These are phyloP conservation scores for Gasterosteus aculeatus DNA, from an alignment of 2,113 vertebrate species.

Conservation along the genomic window DNA sequence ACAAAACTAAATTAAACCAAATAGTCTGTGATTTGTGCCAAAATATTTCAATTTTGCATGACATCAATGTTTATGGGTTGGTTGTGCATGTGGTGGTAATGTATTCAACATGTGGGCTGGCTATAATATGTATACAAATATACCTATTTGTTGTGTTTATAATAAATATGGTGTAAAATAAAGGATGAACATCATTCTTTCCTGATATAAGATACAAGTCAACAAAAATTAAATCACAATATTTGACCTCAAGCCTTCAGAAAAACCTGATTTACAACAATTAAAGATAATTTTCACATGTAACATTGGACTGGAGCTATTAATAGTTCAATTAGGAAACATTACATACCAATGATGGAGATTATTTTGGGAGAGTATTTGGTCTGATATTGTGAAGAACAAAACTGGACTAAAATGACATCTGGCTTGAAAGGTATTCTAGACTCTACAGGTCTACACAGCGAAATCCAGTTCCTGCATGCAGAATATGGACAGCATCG, in stretches of 20 bases:
- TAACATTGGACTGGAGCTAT: background rate
- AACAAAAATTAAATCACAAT: background rate
- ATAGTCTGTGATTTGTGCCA: conserved; percentile 35
- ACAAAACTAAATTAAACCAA: background rate
- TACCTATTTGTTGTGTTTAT: conserved; percentile 18
- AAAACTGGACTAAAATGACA: conserved; percentile 27
- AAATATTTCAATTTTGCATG: conserved; percentile 21
- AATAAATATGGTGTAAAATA: conserved; percentile 44
- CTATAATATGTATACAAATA: conserved; percentile 20
- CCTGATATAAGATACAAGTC: background rate
- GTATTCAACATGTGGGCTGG: conserved; percentile 2
- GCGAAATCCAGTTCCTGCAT: conserved; percentile 46
- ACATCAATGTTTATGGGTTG: conserved; percentile 17
- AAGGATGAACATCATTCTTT: conserved; percentile 1
- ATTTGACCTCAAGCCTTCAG: background rate
- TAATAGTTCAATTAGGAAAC: conserved; percentile 1
- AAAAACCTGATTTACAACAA: conserved; percentile 4
- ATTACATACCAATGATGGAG: background rate
- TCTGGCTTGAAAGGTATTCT: conserved; percentile 32
- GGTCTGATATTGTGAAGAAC: conserved; percentile 14
- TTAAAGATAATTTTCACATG: background rate
- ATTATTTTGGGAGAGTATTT: background rate
- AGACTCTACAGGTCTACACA: conserved; percentile 52
- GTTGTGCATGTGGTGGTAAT: background rate
- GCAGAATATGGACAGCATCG: conserved; percentile 17